Percentiles rank a stretch among this genome's conserved stretches.
Conservation (phyloP, 2,113 vertebrate genomes). For the Rattus rattus region DNA sequence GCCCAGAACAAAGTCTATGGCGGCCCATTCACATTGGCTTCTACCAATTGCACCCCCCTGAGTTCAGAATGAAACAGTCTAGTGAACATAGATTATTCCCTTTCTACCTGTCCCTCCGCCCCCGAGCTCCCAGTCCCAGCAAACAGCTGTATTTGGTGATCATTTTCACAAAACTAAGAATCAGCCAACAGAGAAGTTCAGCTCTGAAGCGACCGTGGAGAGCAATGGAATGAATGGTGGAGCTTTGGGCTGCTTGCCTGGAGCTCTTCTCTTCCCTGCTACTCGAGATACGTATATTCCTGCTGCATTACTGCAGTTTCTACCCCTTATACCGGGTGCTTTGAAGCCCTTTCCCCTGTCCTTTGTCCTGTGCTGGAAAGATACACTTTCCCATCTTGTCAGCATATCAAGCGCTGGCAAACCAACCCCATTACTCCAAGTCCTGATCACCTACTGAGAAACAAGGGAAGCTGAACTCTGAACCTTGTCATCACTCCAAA, state of each 20-base stretch:
- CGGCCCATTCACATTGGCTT: background rate
- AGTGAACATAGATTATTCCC: background rate
- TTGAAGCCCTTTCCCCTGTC: background rate
- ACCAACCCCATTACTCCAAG: background rate
- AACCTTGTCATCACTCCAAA: slow-evolving; percentile 44
- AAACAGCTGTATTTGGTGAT: background rate
- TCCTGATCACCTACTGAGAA: slow-evolving; percentile 31
- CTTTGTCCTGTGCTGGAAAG: background rate
- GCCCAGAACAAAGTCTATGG: background rate
- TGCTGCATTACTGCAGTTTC: background rate
- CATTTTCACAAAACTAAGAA: background rate
- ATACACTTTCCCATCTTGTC: background rate
- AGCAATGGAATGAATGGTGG: background rate
- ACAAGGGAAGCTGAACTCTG: slow-evolving; percentile 39
- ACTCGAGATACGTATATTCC: background rate
- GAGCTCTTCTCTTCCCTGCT: background rate
- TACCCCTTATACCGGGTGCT: background rate
- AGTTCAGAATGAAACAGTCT: background rate
- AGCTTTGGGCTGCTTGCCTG: background rate
- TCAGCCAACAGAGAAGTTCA: background rate
- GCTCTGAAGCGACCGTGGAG: background rate
- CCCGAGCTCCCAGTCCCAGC: background rate
- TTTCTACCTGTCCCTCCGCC: fast-evolving
- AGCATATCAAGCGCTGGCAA: background rate
- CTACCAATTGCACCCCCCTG: background rate